A percentile compares a stretch with the other conserved stretches of the same genome.
phyloP scores from a whole-genome alignment of 2,797 vertebrate genomes.

The Labeo calbasu region DNA sequence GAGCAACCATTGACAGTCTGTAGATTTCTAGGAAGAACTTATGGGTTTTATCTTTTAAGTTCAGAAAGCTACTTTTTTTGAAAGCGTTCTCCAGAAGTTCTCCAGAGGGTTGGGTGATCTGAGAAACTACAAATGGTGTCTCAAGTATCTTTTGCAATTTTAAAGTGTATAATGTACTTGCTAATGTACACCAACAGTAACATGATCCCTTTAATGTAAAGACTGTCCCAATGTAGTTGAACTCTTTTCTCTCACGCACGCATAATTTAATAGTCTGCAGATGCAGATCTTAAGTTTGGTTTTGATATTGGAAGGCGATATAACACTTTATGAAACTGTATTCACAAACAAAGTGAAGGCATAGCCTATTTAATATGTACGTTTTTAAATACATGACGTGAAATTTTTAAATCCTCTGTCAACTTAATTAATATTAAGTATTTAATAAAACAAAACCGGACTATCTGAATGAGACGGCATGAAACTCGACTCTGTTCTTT shows the following conservation, averaged over 20 bases:
- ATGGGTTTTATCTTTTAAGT: background rate
- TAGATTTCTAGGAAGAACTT: background rate
- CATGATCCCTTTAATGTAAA: background rate
- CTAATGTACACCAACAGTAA: background rate
- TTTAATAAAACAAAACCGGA: background rate
- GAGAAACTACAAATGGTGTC: background rate
- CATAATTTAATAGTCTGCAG: background rate
- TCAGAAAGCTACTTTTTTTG: background rate
- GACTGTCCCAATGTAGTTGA: background rate
- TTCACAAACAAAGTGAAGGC: background rate
- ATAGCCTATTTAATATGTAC: too few species aligned
- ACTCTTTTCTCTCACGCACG: background rate
- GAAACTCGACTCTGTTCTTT: background rate
- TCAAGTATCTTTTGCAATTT: background rate
- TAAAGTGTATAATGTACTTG: background rate
- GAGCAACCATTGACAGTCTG: background rate
- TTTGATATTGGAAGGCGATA: background rate
- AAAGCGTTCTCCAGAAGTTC: background rate
- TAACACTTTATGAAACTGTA: background rate
- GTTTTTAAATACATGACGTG: too few species aligned
- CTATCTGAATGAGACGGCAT: background rate
- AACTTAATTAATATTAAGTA: background rate
- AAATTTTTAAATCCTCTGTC: too few species aligned
- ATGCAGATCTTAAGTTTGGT: background rate
- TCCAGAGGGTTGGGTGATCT: background rate